phyloP scores from a whole-genome alignment of 2,888 invertebrate genomes.

The Agriotes lineatus region DNA sequence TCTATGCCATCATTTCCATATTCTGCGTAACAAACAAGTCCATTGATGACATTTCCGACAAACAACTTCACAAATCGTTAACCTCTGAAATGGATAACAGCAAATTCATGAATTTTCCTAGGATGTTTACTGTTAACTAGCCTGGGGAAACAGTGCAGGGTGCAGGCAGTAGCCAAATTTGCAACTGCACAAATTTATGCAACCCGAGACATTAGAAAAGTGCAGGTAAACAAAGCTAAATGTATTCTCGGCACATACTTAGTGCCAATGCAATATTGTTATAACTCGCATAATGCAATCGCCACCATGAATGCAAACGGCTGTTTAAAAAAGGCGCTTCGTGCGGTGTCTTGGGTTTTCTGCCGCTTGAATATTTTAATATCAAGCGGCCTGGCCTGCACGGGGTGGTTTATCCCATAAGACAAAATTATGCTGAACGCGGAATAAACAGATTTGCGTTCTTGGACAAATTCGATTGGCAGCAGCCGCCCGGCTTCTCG shows the following conservation, averaged over 20 bases:
- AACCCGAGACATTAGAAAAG: too few species aligned
- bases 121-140: too few species aligned
- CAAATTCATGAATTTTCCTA: too few species aligned
- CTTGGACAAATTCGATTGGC: neutral
- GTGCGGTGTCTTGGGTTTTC: neutral
- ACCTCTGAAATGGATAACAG: too few species aligned
- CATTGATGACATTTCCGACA: too few species aligned
- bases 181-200: too few species aligned
- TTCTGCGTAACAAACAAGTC: too few species aligned
- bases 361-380: conserved; percentile 1
- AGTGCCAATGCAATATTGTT: conserved; percentile 27
- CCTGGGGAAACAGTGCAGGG: too few species aligned
- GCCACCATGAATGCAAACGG: conserved; percentile 1
- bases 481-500: too few species aligned
- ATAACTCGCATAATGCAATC: conserved; percentile 28
- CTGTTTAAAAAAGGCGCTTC: neutral
- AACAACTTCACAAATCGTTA: too few species aligned
- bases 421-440: neutral
- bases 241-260: neutral
- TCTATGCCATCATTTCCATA: too few species aligned
- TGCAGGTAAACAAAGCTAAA: neutral
- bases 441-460: neutral
- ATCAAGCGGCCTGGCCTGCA: neutral
- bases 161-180: too few species aligned
- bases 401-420: neutral